Evolutionary conservation across 2,797 vertebrate species (phyloP), one percentile per base, ranked within the genome.

Genomic region (Euthynnus affinis): DNA sequence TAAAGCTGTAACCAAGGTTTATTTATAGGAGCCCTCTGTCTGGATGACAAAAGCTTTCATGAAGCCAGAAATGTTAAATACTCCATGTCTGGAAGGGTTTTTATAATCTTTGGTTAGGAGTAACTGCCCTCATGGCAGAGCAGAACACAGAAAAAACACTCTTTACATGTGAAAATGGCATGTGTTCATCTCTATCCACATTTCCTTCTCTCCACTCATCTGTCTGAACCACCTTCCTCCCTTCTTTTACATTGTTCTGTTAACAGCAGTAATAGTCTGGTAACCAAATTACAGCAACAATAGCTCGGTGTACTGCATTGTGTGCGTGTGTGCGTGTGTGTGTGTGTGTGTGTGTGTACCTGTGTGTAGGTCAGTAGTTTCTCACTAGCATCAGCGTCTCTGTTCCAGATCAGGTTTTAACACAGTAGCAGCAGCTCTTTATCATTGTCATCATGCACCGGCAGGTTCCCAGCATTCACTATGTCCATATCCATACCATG

Each of bases 401-500:
- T 96, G 93, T 98, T 99, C 98, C 97, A 98, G 92, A 99, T 99
- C 46, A 99, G 93, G 87, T 97, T 96, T 89, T 99, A 98, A 90
- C 98, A 99, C 52, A 99, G 89, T 10, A 93, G 80, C 22, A 99
- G 94, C 71, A 99, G 94, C 22, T 98, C 96, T 91, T 98, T 96
- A 52, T 98, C 96, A 12, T 99, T 97, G 81, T 98, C 96, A 32
- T 99, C 98, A 53, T 99, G 99, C 0, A 99, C 96, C 0, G 98
- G 98, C 40, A 99, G 94, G 91, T 87, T 98, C 8, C 98, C 98
- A 7, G 98, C 98, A 80, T 99, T 99, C 86, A 99, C 98, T 46
- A 99, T 99, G n/a, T 97, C 98, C 98, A 99, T 99, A 83, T 99
- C 98, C 97, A 99, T 97, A 1, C 98, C 98, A 56, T 89, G 95